Conservation (phyloP, 2,888 invertebrate genomes). For the Catocala sponsa region DNA sequence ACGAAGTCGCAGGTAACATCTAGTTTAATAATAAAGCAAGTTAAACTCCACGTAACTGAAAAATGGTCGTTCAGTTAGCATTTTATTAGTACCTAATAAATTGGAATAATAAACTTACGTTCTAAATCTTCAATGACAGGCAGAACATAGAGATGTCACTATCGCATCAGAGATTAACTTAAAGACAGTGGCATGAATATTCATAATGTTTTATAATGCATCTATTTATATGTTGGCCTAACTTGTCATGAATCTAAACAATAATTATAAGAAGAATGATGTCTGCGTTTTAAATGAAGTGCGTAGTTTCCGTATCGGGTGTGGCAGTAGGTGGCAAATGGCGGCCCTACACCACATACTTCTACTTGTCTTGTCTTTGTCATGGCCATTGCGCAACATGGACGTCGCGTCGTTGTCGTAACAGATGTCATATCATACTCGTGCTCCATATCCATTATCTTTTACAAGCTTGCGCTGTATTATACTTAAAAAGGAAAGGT, state of each 20-base stretch:
- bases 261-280: slow-evolving; percentile 10
- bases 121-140: too few species aligned
- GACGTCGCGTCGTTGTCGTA: slow-evolving; percentile 2
- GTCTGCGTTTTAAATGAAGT: slow-evolving; percentile 17
- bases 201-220: too few species aligned
- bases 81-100: too few species aligned
- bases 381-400: slow-evolving; percentile 45
- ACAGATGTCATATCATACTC: slow-evolving; percentile 28
- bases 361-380: slow-evolving; percentile 43
- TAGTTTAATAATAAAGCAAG: too few species aligned
- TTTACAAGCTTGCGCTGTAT: neutral
- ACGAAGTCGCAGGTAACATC: too few species aligned
- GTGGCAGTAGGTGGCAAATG: slow-evolving; percentile 22
- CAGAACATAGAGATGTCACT: too few species aligned
- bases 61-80: too few species aligned
- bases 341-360: slow-evolving; percentile 15
- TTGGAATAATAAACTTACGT: too few species aligned
- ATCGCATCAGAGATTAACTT: too few species aligned
- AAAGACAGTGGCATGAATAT: too few species aligned
- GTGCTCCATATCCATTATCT: slow-evolving; percentile 12
- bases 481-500: slow-evolving; percentile 12
- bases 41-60: too few species aligned
- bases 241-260: slow-evolving; percentile 20
- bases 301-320: slow-evolving; percentile 43
- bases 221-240: too few species aligned